These are phyloP conservation scores for Drosophila putrida DNA, from an alignment of 2,888 invertebrate genomes.

Conservation along the genomic window DNA sequence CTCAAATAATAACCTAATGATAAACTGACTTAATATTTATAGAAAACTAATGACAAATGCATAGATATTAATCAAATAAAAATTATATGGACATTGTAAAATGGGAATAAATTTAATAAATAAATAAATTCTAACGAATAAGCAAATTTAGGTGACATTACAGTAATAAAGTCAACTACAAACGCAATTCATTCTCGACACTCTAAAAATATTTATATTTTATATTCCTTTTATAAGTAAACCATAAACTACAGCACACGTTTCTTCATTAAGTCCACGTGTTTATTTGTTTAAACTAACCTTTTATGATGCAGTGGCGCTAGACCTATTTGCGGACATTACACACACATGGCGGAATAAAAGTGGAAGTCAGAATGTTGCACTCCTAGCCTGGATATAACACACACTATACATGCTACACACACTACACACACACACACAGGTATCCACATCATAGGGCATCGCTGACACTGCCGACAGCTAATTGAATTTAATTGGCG, in stretches of 20 bases:
- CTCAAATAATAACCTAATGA: no score
- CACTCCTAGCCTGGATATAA: background rate
- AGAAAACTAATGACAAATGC: no score
- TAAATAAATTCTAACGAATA: background rate
- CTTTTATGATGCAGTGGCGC: constrained; percentile 74
- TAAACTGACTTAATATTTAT: no score
- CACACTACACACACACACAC: constrained; percentile 22
- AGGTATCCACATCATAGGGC: constrained; percentile 52
- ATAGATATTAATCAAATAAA: no score
- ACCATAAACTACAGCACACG: constrained; percentile 64
- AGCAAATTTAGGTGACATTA: background rate
- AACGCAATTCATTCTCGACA: constrained; percentile 5
- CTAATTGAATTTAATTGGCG: constrained; percentile 78
- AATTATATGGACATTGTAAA: no score
- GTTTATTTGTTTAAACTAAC: constrained; percentile 78
- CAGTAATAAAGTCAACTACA: background rate
- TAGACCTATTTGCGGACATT: constrained; percentile 39
- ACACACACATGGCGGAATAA: constrained; percentile 19
- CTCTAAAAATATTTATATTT: constrained; percentile 7
- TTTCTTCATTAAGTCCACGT: constrained; percentile 77
- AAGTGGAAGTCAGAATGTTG: background rate
- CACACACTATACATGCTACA: constrained; percentile 19
- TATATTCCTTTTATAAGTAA: constrained; percentile 28
- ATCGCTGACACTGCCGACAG: constrained; percentile 59
- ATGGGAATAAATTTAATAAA: no score